These are phyloP conservation scores for Meda fulgida DNA, from an alignment of 2,797 vertebrate species.

Conservation along the genomic window DNA sequence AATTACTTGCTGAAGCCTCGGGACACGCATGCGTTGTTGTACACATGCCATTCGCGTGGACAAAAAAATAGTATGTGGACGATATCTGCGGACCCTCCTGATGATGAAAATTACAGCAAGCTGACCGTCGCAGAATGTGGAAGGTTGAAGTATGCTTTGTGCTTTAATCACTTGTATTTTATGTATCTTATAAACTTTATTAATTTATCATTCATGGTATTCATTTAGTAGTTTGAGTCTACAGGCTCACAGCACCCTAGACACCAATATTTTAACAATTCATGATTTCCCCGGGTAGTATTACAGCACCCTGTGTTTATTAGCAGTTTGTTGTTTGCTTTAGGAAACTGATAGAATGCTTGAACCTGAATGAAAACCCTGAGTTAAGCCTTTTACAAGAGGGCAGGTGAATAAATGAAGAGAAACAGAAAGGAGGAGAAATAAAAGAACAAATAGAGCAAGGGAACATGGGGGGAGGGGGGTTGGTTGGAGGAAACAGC, in stretches of 20 bases:
- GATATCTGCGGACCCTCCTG: too few relatives aligned
- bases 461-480: slow-evolving; percentile 56
- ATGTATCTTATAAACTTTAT: too few relatives aligned
- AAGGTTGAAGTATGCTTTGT: too few relatives aligned
- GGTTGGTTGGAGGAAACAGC: slow-evolving; percentile 58
- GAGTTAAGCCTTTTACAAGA: slow-evolving; percentile 77
- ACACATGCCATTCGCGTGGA: too few relatives aligned
- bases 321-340: neutral
- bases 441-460: slow-evolving; percentile 25
- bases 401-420: slow-evolving; percentile 63
- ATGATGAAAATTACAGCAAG: too few relatives aligned
- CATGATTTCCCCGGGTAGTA: neutral
- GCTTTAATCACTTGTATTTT: too few relatives aligned
- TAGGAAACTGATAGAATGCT: neutral
- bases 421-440: slow-evolving; percentile 63
- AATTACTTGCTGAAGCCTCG: too few relatives aligned
- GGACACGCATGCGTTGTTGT: too few relatives aligned
- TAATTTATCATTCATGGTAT: neutral
- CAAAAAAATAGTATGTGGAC: too few relatives aligned
- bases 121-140: too few relatives aligned
- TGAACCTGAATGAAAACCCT: slow-evolving; percentile 72
- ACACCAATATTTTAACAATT: neutral
- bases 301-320: too few relatives aligned
- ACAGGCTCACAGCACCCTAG: neutral
- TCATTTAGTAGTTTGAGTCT: neutral